Evolutionary conservation across 2,113 vertebrate genomes (phyloP).

Genomic region (Cinclus cinclus): DNA sequence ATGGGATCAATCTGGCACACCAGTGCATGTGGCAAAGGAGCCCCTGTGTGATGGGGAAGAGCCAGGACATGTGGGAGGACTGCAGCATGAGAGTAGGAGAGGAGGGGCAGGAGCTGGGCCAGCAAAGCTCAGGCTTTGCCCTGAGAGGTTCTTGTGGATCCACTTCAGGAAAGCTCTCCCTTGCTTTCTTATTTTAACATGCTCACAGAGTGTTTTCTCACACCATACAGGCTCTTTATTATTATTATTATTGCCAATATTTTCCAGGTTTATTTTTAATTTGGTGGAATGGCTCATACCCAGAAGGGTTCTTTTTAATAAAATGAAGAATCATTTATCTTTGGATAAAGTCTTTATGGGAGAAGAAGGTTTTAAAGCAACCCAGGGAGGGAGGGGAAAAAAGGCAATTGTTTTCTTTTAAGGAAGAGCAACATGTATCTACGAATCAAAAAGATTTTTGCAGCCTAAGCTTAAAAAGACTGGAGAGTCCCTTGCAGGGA

Average conservation of each 20-base stretch:
- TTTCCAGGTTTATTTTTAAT: slow-evolving; percentile 21
- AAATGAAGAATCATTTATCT: neutral
- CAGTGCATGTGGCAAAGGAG: neutral
- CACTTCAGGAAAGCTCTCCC: neutral
- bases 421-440: neutral
- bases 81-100: neutral
- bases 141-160: neutral
- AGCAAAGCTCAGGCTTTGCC: neutral
- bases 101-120: neutral
- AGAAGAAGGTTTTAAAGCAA: neutral
- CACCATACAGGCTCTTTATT: neutral
- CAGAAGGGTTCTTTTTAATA: neutral
- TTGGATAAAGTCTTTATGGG: neutral
- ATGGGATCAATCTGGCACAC: rapidly evolving
- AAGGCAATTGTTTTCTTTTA: neutral
- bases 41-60: neutral
- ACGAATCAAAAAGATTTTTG: neutral
- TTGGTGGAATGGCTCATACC: neutral
- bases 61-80: neutral
- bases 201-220: neutral
- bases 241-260: neutral
- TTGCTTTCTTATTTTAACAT: neutral
- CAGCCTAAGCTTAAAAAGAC: neutral
- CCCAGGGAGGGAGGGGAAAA: no score
- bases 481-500: neutral